Evolutionary conservation across 2,797 vertebrate species (phyloP).

Genomic region (Yasuhikotakia modesta): DNA sequence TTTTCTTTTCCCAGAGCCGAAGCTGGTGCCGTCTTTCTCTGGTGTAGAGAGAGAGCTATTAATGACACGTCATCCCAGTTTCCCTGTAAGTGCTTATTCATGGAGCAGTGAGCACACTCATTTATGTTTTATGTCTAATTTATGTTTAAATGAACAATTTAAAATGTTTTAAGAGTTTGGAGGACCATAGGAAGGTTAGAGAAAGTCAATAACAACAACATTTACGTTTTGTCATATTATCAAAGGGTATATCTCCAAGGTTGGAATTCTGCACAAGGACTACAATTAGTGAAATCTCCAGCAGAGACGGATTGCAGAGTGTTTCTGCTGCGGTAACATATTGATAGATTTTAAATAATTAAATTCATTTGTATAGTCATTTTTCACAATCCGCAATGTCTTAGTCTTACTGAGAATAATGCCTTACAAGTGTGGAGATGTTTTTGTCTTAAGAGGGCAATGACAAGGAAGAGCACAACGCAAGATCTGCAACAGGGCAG

Average conservation of each 20-base stretch:
- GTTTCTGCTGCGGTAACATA: constrained; percentile 60
- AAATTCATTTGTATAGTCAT: constrained; percentile 1
- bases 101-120: not conserved
- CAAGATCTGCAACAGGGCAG: constrained; percentile 49
- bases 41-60: constrained; percentile 77
- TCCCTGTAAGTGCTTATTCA: constrained; percentile 72
- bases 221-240: constrained; percentile 8
- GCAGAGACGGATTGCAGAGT: constrained; percentile 64
- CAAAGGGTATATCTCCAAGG: constrained; percentile 82
- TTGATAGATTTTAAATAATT: not conserved
- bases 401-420: not conserved
- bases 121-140: not conserved
- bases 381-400: not conserved
- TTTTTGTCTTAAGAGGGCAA: constrained; percentile 63
- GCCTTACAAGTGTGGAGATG: not conserved
- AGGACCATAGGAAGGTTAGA: not conserved
- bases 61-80: constrained; percentile 74
- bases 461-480: constrained; percentile 56
- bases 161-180: no score
- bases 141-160: not conserved
- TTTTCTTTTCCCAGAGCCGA: constrained; percentile 84
- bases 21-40: constrained; percentile 73
- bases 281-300: constrained; percentile 77
- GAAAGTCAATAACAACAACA: not conserved
- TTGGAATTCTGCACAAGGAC: constrained; percentile 84